A percentile compares a stretch with the other conserved stretches of the same genome.
Conservation (phyloP, 2,888 invertebrate genomes). For the Caenorhabditis drosophilae region DNA sequence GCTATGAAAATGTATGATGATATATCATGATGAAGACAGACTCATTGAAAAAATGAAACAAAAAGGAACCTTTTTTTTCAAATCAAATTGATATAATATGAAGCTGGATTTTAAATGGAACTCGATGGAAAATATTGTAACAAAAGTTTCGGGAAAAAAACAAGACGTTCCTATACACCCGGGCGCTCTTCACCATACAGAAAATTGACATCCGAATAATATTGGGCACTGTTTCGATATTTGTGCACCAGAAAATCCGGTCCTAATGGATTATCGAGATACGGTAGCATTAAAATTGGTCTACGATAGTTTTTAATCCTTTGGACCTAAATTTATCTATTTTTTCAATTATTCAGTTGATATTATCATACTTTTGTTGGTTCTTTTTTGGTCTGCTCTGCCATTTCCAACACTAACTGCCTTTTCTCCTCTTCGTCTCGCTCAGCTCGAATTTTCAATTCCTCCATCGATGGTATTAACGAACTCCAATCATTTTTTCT, state of each 20-base stretch:
- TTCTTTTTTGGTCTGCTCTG: conserved; percentile 20
- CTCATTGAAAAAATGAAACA: too few species aligned
- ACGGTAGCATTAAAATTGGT: conserved; percentile 52
- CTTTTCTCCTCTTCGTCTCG: conserved; percentile 21
- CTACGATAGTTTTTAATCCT: conserved; percentile 35
- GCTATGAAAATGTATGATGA: too few species aligned
- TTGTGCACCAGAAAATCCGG: conserved; percentile 58
- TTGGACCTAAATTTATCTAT: conserved; percentile 20
- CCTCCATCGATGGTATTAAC: conserved; percentile 47
- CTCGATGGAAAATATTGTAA: too few species aligned
- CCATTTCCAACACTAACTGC: conserved; percentile 9
- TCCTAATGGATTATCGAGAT: conserved; percentile 44
- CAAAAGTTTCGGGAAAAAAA: too few species aligned
- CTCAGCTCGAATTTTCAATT: conserved; percentile 36
- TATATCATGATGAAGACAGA: too few species aligned
- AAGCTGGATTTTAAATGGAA: too few species aligned
- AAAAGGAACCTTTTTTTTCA: too few species aligned
- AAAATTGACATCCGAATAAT: conserved; percentile 55
- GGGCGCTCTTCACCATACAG: conserved; percentile 19
- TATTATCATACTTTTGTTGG: conserved; percentile 20
- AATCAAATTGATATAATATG: too few species aligned
- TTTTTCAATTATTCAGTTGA: not conserved
- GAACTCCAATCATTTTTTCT: conserved; percentile 49
- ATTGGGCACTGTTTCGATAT: conserved; percentile 45
- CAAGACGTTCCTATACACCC: not conserved